These are phyloP conservation scores for Hemicordylus capensis DNA, from an alignment of 2,113 vertebrate species.

Conservation along the genomic window DNA sequence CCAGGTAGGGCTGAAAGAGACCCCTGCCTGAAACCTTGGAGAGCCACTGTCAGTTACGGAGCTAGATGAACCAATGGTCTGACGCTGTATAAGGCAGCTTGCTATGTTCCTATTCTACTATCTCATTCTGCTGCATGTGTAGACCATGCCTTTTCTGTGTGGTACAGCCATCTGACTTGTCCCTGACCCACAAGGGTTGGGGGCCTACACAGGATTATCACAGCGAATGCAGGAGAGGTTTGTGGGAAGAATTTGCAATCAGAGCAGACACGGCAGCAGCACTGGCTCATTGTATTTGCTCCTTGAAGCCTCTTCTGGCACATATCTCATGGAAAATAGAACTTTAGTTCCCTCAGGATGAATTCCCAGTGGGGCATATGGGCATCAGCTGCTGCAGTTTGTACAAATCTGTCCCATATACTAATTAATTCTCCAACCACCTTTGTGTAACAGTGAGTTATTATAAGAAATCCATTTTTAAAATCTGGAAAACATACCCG, in stretches of 20 bases:
- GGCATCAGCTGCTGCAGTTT: background rate
- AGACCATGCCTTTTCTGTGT: background rate
- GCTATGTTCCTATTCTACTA: too few species aligned
- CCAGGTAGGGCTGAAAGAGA: too few species aligned
- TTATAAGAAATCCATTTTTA: background rate
- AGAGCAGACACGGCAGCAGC: background rate
- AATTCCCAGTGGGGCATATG: rapidly evolving
- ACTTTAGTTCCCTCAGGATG: background rate
- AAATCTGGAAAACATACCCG: constrained; percentile 6
- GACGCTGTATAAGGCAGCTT: too few species aligned
- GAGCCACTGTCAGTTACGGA: too few species aligned
- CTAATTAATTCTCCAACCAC: background rate
- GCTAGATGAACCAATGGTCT: too few species aligned
- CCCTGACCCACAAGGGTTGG: background rate
- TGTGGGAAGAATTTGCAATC: background rate
- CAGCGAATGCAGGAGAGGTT: background rate
- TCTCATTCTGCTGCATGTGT: too few species aligned
- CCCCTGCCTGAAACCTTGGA: too few species aligned
- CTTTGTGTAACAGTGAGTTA: background rate
- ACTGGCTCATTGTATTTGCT: background rate
- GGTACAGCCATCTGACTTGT: background rate
- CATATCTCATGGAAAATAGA: constrained; percentile 17
- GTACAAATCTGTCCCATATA: constrained; percentile 5
- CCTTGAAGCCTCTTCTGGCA: background rate
- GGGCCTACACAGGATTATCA: background rate